A percentile compares a stretch with the other conserved stretches of the same genome.
These are phyloP conservation scores for Caenorhabditis latens DNA, from an alignment of 1,140 invertebrate species.

Conservation along the genomic window DNA sequence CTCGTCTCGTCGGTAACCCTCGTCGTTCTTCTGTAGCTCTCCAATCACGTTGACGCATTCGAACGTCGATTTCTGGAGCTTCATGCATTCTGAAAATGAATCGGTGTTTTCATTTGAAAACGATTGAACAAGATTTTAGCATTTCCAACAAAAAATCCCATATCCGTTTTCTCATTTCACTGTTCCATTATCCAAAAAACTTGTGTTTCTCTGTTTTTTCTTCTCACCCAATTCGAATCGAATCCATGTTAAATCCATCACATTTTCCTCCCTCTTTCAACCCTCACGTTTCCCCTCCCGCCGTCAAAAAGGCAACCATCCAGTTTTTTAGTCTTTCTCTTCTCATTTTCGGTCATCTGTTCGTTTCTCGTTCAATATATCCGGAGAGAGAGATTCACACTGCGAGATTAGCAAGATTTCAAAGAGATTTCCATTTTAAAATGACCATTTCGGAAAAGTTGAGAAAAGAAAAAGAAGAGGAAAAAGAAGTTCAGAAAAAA, in stretches of 20 bases:
- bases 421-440: background rate
- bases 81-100: conserved; percentile 39
- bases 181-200: background rate
- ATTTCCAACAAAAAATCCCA: too few relatives aligned
- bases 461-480: background rate
- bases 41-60: conserved; percentile 23
- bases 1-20: conserved; percentile 39
- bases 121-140: too few relatives aligned
- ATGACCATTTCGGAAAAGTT: background rate
- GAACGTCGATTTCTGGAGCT: conserved; percentile 48
- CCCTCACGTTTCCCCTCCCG: background rate
- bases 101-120: too few relatives aligned
- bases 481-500: background rate
- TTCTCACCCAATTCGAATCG: too few relatives aligned
- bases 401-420: conserved; percentile 44
- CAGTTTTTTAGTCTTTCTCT: conserved; percentile 25
- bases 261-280: background rate
- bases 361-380: background rate
- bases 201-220: background rate
- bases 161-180: too few relatives aligned
- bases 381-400: conserved; percentile 27
- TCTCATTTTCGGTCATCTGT: conserved; percentile 49
- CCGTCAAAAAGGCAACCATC: conserved; percentile 16
- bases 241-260: conserved; percentile 29
- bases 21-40: conserved; percentile 27